A percentile compares a stretch with the other conserved stretches of the same genome.
These are phyloP conservation scores for Ecliptopera silaceata DNA, from an alignment of 2,888 invertebrate species.

Conservation along the genomic window DNA sequence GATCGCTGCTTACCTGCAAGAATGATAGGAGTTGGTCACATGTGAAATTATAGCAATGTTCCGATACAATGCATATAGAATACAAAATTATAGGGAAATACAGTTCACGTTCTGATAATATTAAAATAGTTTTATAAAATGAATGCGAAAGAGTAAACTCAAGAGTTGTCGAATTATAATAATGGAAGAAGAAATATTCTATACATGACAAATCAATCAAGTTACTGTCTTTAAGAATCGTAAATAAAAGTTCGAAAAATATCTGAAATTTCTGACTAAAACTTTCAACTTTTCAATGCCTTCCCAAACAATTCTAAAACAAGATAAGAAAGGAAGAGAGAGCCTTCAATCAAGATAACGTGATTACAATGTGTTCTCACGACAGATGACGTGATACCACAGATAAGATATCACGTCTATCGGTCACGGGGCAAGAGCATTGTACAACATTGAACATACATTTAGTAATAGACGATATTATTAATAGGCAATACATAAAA, in stretches of 20 bases:
- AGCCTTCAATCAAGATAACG: constrained; percentile 64
- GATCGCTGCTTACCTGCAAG: constrained; percentile 50
- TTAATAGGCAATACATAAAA: too few relatives aligned
- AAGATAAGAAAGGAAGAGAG: constrained; percentile 44
- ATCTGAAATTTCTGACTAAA: background rate
- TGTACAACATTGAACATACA: background rate
- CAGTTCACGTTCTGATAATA: too few relatives aligned
- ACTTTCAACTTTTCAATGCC: constrained; percentile 1
- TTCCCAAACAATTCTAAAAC: constrained; percentile 18
- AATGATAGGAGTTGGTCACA: constrained; percentile 52
- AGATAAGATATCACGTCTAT: constrained; percentile 36
- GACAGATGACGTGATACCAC: constrained; percentile 34
- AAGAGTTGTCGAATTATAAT: too few relatives aligned
- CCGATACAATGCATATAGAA: constrained; percentile 28
- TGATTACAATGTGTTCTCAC: constrained; percentile 46
- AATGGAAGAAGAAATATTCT: too few relatives aligned
- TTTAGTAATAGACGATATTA: too few relatives aligned
- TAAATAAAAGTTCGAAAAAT: background rate
- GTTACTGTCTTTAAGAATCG: too few relatives aligned
- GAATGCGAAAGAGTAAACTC: too few relatives aligned
- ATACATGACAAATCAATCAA: too few relatives aligned
- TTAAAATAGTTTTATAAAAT: too few relatives aligned
- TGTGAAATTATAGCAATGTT: constrained; percentile 40
- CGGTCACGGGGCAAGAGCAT: constrained; percentile 35
- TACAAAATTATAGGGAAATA: constrained; percentile 18